Evolutionary conservation across 2,113 vertebrate genomes (phyloP), one percentile per base, ranked within the genome.

Genomic region (Hydropotes inermis): DNA sequence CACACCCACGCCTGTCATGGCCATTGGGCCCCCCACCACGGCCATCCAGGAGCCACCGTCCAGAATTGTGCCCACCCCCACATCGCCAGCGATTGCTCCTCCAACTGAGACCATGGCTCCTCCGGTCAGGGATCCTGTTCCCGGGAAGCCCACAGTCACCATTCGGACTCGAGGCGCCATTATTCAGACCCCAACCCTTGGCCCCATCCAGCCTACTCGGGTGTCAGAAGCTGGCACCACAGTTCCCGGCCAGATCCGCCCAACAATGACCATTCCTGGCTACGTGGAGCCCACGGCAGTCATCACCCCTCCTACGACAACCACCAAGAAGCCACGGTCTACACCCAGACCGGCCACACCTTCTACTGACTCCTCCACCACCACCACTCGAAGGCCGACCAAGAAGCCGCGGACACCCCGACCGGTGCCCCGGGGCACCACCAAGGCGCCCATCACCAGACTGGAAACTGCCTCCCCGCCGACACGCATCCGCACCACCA

Each of bases 1-100:
- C 95, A 99, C 99, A 76, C 99, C 99, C 10, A 99, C 99, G 0
- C 99, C 99, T 67, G 97, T 99, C 83, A 99, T 99, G 21, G 99
- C 99, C 92, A 98, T 99, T 4, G 99, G 99, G 79, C 99, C 99
- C 0, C 99, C 99, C 81, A 99, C 99, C 76, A 99, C 99, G 0
- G 99, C 99, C 0, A 98, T 99, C 1, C 99, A 99, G 78, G 99
- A 99, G 90, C 99, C 99, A 0, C 99, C 99, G 0, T 98, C 99
- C 64, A 99, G 99, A 89, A 99, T 99, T 8, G 99, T 99, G 92
- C 99, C 99, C 88, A 99, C 99, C 2, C 99, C 99, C 0, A 99
- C 99, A 0, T 99, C 99, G 0, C 99, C 99, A 0, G 99, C 99
- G 87, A 99, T 99, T 16, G 99, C 99, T 0, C 99, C 99, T 86